phyloP scores from a whole-genome alignment of 2,113 vertebrate species.

The Campylomormyrus tamandua region DNA sequence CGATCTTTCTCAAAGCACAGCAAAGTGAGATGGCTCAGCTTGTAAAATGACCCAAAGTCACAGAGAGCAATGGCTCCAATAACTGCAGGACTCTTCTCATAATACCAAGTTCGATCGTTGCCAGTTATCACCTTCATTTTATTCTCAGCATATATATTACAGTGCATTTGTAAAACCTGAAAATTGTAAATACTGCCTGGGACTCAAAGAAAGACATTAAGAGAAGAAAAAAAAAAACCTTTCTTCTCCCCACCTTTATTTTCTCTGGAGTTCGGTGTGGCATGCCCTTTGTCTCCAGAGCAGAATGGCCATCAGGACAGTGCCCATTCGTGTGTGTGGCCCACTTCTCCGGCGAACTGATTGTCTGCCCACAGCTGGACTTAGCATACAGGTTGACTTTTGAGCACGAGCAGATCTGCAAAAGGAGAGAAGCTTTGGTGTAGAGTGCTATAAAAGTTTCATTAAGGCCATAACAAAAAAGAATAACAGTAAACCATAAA shows the following conservation, averaged over 20 bases:
- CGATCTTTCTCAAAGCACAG: not conserved
- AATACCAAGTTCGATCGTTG: not conserved
- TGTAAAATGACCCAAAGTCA: not conserved
- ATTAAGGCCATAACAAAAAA: not conserved
- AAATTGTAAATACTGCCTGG: not conserved
- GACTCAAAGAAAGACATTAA: not conserved
- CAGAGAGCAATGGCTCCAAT: not conserved
- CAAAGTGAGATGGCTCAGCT: not conserved
- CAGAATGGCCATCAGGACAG: slow-evolving; percentile 43
- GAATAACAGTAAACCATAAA: not conserved
- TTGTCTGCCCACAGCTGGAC: not conserved
- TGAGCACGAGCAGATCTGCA: slow-evolving; percentile 1
- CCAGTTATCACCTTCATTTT: not conserved
- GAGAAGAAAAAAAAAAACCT: not conserved
- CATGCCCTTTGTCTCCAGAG: slow-evolving; percentile 42
- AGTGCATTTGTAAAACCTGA: not conserved
- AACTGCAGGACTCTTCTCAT: not conserved
- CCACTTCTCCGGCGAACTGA: not conserved
- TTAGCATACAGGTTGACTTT: not conserved
- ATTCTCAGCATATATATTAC: not conserved
- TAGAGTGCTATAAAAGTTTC: not conserved
- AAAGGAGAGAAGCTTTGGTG: not conserved
- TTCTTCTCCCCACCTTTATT: slow-evolving; percentile 52
- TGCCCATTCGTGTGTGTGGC: slow-evolving; percentile 44
- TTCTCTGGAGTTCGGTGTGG: slow-evolving; percentile 44